Percentiles rank a stretch among this genome's conserved stretches.
These are phyloP conservation scores for Sebastiscus albofasciatus DNA, from an alignment of 2,797 vertebrate genomes.

Conservation along the genomic window DNA sequence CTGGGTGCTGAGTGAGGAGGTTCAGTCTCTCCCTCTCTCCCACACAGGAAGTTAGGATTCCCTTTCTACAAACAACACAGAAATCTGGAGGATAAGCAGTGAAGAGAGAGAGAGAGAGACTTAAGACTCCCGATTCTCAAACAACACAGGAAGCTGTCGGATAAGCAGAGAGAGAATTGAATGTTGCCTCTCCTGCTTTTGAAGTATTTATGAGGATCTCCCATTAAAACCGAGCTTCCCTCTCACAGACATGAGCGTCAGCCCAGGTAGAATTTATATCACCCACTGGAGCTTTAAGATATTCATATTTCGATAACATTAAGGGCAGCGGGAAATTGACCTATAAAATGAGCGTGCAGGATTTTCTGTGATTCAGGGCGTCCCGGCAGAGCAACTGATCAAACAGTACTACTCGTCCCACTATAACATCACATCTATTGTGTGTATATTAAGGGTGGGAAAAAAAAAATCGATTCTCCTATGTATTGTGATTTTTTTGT, in stretches of 20 bases:
- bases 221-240: slow-evolving; percentile 56
- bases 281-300: slow-evolving; percentile 29
- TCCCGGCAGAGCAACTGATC: not conserved
- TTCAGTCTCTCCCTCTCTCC: slow-evolving; percentile 40
- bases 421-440: not conserved
- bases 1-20: slow-evolving; percentile 51
- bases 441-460: not conserved
- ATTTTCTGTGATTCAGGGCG: slow-evolving; percentile 9
- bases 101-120: slow-evolving; percentile 30
- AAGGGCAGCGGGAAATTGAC: not conserved
- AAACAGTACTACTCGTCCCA: not conserved
- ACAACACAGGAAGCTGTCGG: slow-evolving; percentile 61
- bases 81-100: slow-evolving; percentile 54
- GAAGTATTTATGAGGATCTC: slow-evolving; percentile 72
- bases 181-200: slow-evolving; percentile 56
- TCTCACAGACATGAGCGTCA: slow-evolving; percentile 28
- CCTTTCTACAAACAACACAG: slow-evolving; percentile 57
- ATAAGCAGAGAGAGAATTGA: slow-evolving; percentile 45
- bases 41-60: slow-evolving; percentile 58
- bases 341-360: not conserved
- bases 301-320: slow-evolving; percentile 40
- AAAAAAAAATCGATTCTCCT: too few relatives aligned
- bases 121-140: slow-evolving; percentile 48
- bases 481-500: too few relatives aligned
- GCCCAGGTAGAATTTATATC: slow-evolving; percentile 37